Conservation (phyloP, 2,888 invertebrate genomes). For the Dascillus cervinus region DNA sequence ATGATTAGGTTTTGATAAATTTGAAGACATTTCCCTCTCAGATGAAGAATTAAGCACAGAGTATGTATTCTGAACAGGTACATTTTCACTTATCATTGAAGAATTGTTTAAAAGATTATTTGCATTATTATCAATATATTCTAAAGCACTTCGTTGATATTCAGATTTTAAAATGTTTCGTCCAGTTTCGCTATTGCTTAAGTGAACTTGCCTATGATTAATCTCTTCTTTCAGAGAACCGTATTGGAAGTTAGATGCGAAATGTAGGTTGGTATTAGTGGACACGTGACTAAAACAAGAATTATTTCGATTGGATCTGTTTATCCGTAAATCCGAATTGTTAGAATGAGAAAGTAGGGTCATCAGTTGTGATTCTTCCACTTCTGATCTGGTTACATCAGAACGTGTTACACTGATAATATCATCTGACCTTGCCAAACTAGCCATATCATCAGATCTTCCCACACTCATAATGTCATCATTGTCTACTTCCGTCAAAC, state of each 20-base stretch:
- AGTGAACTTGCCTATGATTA: not conserved
- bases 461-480: slow-evolving; percentile 60
- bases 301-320: not conserved
- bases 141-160: not conserved
- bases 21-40: too few species aligned
- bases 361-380: slow-evolving; percentile 36
- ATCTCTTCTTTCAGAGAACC: not conserved
- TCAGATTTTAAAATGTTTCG: not conserved
- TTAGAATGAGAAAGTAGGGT: not conserved
- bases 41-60: too few species aligned
- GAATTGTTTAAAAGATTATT: too few species aligned
- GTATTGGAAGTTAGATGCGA: slow-evolving; percentile 22
- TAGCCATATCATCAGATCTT: slow-evolving; percentile 44
- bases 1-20: too few species aligned
- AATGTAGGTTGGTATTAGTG: not conserved
- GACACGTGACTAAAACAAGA: not conserved
- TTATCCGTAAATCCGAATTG: not conserved
- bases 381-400: slow-evolving; percentile 42
- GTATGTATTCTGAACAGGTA: too few species aligned
- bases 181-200: not conserved
- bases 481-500: slow-evolving; percentile 75
- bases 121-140: not conserved
- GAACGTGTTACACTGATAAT: slow-evolving; percentile 43
- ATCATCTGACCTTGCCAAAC: slow-evolving; percentile 70
- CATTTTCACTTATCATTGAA: too few species aligned